Base-by-base conservation (phyloP, 2,888 invertebrate genomes). In the Tinea trinotella region DNA sequence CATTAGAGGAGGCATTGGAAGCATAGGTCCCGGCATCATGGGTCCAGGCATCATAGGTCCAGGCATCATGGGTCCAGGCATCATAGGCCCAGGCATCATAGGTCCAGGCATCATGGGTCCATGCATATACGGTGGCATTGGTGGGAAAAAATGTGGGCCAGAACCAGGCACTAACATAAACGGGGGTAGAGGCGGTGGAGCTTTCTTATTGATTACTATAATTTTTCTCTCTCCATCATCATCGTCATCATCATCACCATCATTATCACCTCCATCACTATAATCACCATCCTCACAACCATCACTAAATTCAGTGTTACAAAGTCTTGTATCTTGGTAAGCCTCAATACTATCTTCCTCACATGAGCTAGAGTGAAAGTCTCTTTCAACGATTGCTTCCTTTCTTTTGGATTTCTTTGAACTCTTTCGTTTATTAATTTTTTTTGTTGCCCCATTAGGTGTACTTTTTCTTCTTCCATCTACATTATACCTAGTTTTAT, bases 91-190 rank as follows among this genome's bases (percentile, higher is more conserved):
- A 1, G 66, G 60, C 2, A 40, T 40, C 7, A 30, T 10, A 30
- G 7, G n/a, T n/a, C n/a, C n/a, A n/a, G n/a, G n/a, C n/a, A n/a
- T 24, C 2, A 77, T 74, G 10, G 81, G 78, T 7, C 75, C 71
- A 4, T 80, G 77, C 18, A 84, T n/a, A n/a, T n/a, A 57, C 0
- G n/a, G n/a, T n/a, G 77, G 80, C 55, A 84, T 68, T 0, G 84
- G 83, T 5, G 83, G 83, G 56, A 71, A 84, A 58, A 66, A 83
- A 1, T 80, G 74, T 13, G 82, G 77, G 7, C 76, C 74, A 62
- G 78, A 67, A 53, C 70, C 76, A 3, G 84, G 84, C 6, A 24
- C 5, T 52, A 84, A 62, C 60, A 84, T 76, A 57, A 84, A 83
- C 3, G 82, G 82, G 0, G 84, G 84, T 54, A 85, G 62, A 1